These are phyloP conservation scores for Hetaerina titia DNA, from an alignment of 2,888 invertebrate species.

Conservation along the genomic window DNA sequence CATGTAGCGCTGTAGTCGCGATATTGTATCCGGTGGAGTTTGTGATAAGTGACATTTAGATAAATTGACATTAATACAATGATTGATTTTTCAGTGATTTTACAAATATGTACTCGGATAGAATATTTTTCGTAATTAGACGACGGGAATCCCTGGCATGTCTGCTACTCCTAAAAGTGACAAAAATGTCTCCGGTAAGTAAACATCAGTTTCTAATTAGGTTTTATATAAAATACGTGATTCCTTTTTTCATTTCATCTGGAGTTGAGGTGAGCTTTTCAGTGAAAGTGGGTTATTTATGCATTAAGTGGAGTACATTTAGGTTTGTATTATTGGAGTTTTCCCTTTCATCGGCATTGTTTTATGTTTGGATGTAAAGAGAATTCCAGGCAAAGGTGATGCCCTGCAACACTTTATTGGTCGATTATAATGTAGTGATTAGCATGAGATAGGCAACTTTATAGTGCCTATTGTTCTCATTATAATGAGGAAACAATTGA, in stretches of 20 bases:
- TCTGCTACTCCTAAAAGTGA: constrained; percentile 77
- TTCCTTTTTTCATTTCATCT: constrained; percentile 6
- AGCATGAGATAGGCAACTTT: too few species aligned
- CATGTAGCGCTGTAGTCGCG: constrained; percentile 40
- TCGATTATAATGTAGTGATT: too few species aligned
- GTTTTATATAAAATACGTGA: constrained; percentile 68
- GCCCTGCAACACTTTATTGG: too few species aligned
- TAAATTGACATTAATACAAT: constrained; percentile 68
- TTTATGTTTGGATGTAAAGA: not conserved
- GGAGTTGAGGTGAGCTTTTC: not conserved
- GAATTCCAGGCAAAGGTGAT: not conserved
- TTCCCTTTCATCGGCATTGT: not conserved
- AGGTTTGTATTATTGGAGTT: not conserved
- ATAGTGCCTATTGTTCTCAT: too few species aligned
- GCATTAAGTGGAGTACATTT: not conserved
- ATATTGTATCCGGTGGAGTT: constrained; percentile 48
- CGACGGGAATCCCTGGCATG: constrained; percentile 75
- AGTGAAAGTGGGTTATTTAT: not conserved
- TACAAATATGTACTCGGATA: constrained; percentile 70
- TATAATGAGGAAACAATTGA: too few species aligned
- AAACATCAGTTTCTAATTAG: constrained; percentile 67
- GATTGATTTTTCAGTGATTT: constrained; percentile 69
- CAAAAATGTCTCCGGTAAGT: constrained; percentile 78
- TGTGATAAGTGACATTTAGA: constrained; percentile 50
- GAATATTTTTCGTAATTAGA: constrained; percentile 21